Percentiles rank a stretch among this genome's conserved stretches.
These are phyloP conservation scores for Dryocosmus kuriphilus DNA, from an alignment of 2,888 invertebrate genomes.

Conservation along the genomic window DNA sequence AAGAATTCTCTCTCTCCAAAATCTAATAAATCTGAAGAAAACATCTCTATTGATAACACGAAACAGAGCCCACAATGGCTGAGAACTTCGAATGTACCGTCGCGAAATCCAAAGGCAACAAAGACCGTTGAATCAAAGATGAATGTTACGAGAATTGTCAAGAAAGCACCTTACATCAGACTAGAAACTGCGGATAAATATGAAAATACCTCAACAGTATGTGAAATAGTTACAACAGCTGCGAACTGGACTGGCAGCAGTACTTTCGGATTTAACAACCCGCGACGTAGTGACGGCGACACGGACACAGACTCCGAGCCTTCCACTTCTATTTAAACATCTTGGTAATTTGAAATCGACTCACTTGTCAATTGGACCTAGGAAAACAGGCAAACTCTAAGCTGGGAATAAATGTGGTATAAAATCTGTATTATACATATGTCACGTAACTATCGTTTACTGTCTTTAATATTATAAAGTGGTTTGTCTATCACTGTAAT, in stretches of 20 bases:
- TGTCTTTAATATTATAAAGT: conserved; percentile 28
- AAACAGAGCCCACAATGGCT: conserved; percentile 43
- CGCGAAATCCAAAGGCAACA: background rate
- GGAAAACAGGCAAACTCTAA: conserved; percentile 7
- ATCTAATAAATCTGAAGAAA: conserved; percentile 46
- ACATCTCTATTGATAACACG: conserved; percentile 41
- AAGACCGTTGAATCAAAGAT: conserved; percentile 2
- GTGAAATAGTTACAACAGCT: conserved; percentile 49
- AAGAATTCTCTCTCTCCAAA: conserved; percentile 51
- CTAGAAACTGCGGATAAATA: conserved; percentile 46
- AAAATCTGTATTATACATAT: conserved; percentile 37
- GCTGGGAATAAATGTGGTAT: conserved; percentile 20
- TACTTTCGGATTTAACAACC: background rate
- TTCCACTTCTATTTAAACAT: conserved; percentile 71
- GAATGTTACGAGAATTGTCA: conserved; percentile 35
- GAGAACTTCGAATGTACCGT: conserved; percentile 43
- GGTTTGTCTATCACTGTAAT: conserved; percentile 15
- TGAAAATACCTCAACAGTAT: conserved; percentile 47
- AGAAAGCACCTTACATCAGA: conserved; percentile 55
- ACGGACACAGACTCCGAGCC: conserved; percentile 71
- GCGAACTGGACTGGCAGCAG: conserved; percentile 42
- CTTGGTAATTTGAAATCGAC: conserved; percentile 7
- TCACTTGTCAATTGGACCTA: conserved; percentile 20
- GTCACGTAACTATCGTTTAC: conserved; percentile 24
- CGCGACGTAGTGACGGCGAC: conserved; percentile 51